These are phyloP conservation scores for Lapara coniferarum DNA, from an alignment of 2,888 invertebrate genomes.

Conservation along the genomic window DNA sequence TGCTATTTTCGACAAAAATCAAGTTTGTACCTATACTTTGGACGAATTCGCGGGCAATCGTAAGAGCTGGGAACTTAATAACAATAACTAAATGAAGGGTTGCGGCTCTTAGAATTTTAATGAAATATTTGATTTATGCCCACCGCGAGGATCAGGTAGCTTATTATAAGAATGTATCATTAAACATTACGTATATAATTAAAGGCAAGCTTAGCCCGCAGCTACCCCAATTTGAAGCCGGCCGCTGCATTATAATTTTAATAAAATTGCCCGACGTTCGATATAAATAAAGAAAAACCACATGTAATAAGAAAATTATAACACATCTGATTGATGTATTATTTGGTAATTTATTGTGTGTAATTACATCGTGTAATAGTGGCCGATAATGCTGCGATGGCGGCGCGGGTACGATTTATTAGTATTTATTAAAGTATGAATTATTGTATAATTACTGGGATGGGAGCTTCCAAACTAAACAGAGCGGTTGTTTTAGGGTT, in stretches of 20 bases:
- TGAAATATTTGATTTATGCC: constrained; percentile 83
- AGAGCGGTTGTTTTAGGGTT: constrained; percentile 78
- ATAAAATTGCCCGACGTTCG: constrained; percentile 78
- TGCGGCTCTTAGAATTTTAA: constrained; percentile 76
- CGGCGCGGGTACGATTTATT: constrained; percentile 76
- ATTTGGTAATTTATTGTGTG: constrained; percentile 82
- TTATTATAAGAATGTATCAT: constrained; percentile 83
- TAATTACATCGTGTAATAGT: constrained; percentile 83
- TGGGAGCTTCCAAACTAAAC: constrained; percentile 80
- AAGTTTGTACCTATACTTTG: constrained; percentile 55
- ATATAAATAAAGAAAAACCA: constrained; percentile 63
- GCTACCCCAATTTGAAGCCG: constrained; percentile 79
- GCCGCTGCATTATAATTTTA: constrained; percentile 79
- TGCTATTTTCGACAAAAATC: constrained; percentile 62
- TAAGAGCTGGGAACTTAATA: constrained; percentile 61
- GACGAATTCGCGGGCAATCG: constrained; percentile 67
- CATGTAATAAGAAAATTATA: constrained; percentile 77
- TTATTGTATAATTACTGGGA: constrained; percentile 83
- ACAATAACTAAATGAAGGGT: constrained; percentile 75
- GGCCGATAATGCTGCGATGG: constrained; percentile 72
- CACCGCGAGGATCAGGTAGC: constrained; percentile 78
- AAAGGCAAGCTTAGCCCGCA: constrained; percentile 74
- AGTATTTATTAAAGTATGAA: constrained; percentile 84
- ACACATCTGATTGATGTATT: constrained; percentile 84
- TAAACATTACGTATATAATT: constrained; percentile 83